Evolutionary conservation across 2,797 vertebrate species (phyloP).

Genomic region (Sebastiscus tertius): DNA sequence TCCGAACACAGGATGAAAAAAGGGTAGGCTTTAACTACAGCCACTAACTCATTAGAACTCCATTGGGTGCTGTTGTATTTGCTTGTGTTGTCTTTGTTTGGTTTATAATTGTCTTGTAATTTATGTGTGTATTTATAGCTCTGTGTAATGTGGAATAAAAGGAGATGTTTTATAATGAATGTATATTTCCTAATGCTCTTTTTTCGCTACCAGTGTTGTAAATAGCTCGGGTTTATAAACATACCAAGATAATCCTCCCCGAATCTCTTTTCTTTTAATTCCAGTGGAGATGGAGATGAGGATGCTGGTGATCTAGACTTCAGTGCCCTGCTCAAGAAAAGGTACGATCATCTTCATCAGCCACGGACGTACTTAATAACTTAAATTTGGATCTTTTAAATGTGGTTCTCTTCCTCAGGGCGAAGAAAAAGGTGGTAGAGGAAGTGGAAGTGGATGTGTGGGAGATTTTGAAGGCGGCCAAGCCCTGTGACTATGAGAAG

Average conservation of each 20-base stretch:
- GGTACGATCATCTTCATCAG: conserved; percentile 68
- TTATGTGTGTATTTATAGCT: conserved; percentile 25
- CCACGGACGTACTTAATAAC: not conserved
- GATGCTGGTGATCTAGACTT: conserved; percentile 91
- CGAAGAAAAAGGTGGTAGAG: conserved; percentile 75
- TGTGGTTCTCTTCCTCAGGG: conserved; percentile 65
- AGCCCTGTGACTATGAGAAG: conserved; percentile 92
- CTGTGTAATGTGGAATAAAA: conserved; percentile 28
- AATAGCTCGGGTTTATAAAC: conserved; percentile 5
- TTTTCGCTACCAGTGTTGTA: not conserved
- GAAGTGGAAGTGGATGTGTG: conserved; percentile 91
- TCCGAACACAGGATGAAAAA: conserved; percentile 39
- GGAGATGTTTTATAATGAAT: conserved; percentile 2
- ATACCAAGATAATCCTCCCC: not conserved
- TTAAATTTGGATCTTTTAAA: not conserved
- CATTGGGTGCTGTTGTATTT: conserved; percentile 3
- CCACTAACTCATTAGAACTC: conserved; percentile 21
- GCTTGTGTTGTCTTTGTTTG: not conserved
- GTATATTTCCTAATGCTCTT: not conserved
- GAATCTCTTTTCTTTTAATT: conserved; percentile 1
- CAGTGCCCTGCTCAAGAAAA: conserved; percentile 91
- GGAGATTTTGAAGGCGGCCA: conserved; percentile 88
- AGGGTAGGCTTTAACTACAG: conserved; percentile 14
- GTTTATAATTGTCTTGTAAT: conserved; percentile 24
- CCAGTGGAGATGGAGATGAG: conserved; percentile 84